Evolutionary conservation across 2,797 vertebrate species (phyloP), one percentile per base, ranked within the genome.

Genomic region (Cirrhinus molitorella): DNA sequence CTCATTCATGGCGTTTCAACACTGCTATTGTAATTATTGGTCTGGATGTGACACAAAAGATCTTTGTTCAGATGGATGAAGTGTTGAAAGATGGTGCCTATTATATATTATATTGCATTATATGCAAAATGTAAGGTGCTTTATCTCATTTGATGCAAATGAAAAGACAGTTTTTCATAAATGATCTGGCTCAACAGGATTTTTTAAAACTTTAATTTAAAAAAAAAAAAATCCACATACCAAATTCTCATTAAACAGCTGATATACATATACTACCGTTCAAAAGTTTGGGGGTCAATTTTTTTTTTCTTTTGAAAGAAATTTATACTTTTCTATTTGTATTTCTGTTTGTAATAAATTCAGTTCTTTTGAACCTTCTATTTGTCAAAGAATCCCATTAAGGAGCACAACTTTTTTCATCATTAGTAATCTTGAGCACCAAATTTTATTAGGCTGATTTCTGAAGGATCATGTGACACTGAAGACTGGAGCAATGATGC

Each of bases 21-120:
- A 68, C 23, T 47, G 37, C 13, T 72, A 5, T 71, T 65, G 45
- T 74, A 74, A 81, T 81, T 73, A 40, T 51, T 73, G 68, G 8
- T 51, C 49, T 65, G 28, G 68, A 63, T 74, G 10, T 73, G 10
- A 74, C n/a, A 80, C 37, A 59, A 66, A 73, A 61, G 28, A 10
- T 81, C 57, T 65, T 82, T 65, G 53, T 80, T 61, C 12, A 59
- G 17, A 17, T 8, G 47, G 67, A 47, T n/a, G 53, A 81, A 17
- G 3, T 37, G 19, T 73, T 49, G 43, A 63, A 80, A 59, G 53
- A 45, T 80, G 23, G 11, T 0, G 6, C 17, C 23, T 40, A 19
- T 28, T n/a, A n/a, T 34, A 34, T 34, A 37, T 40, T 28, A 11
- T 23, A 57, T 59, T 23, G 23, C 12, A 13, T 59, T 59, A 5